Conservation (phyloP, 2,797 vertebrate species). For the Loriculus beryllinus region DNA sequence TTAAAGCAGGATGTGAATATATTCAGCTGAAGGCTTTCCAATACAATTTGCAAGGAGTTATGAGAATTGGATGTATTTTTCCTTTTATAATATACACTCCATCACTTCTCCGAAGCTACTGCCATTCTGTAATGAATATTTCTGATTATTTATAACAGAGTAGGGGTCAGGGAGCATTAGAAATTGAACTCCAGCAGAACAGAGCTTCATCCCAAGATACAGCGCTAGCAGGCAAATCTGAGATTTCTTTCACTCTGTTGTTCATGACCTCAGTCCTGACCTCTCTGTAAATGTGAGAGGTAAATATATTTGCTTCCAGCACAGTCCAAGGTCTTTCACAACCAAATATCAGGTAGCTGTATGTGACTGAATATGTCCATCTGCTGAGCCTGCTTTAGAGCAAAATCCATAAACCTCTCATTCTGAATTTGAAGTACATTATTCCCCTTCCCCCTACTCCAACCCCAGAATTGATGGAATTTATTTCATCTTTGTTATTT, state of each 20-base stretch:
- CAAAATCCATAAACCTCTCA: neutral
- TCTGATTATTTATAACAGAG: slow-evolving; percentile 59
- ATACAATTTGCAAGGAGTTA: slow-evolving; percentile 50
- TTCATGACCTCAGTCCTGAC: slow-evolving; percentile 36
- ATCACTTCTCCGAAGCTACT: slow-evolving; percentile 39
- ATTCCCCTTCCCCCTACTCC: neutral
- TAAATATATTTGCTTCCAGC: slow-evolving; percentile 31
- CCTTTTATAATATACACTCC: slow-evolving; percentile 14
- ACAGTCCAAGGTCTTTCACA: neutral
- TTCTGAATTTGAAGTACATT: neutral
- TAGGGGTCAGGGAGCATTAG: slow-evolving; percentile 47
- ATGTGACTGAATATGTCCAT: neutral
- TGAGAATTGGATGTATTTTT: slow-evolving; percentile 46
- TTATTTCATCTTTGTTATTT: neutral
- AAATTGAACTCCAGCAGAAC: slow-evolving; percentile 6
- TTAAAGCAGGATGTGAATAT: slow-evolving; percentile 20
- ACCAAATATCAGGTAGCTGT: neutral
- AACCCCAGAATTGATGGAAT: neutral
- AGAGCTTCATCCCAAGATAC: neutral
- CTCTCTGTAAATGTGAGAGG: neutral
- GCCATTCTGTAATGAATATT: slow-evolving; percentile 62
- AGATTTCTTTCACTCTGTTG: slow-evolving; percentile 7
- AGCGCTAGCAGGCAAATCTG: neutral
- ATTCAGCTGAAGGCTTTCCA: slow-evolving; percentile 47
- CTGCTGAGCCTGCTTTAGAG: neutral